Conservation (phyloP, 2,888 invertebrate genomes). For the Mythimna loreyi region DNA sequence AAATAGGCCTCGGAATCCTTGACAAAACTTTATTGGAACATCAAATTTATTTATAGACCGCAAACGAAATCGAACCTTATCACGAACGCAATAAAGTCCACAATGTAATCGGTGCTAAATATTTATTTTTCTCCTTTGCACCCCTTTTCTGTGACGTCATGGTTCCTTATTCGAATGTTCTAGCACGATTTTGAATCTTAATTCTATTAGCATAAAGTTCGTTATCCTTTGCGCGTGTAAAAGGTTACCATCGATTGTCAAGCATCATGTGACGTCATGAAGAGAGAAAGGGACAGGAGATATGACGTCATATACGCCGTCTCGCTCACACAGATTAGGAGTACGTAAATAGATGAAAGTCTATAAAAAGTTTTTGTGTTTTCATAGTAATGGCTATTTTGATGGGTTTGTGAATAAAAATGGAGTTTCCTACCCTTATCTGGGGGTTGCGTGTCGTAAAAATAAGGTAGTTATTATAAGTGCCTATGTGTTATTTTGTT, state of each 20-base stretch:
- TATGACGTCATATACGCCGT: conserved; percentile 71
- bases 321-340: conserved; percentile 61
- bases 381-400: conserved; percentile 46
- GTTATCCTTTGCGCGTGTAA: conserved; percentile 15
- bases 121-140: conserved; percentile 54
- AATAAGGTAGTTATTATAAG: conserved; percentile 8
- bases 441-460: conserved; percentile 26
- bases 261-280: conserved; percentile 65
- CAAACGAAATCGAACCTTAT: conserved; percentile 50
- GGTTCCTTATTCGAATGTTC: conserved; percentile 19
- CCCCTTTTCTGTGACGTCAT: conserved; percentile 61
- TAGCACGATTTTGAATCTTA: conserved; percentile 35
- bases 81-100: conserved; percentile 24
- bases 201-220: background rate
- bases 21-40: conserved; percentile 49
- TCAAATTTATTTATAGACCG: conserved; percentile 63
- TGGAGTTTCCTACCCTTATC: conserved; percentile 8
- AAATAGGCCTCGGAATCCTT: conserved; percentile 57
- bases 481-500: conserved; percentile 4
- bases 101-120: conserved; percentile 28
- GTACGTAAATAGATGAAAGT: conserved; percentile 44
- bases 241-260: conserved; percentile 58
- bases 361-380: conserved; percentile 46
- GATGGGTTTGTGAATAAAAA: conserved; percentile 41
- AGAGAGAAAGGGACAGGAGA: conserved; percentile 62